Percentiles rank a stretch among this genome's conserved stretches.
phyloP scores from a whole-genome alignment of 2,888 invertebrate genomes.

The Drosophila colorata region DNA sequence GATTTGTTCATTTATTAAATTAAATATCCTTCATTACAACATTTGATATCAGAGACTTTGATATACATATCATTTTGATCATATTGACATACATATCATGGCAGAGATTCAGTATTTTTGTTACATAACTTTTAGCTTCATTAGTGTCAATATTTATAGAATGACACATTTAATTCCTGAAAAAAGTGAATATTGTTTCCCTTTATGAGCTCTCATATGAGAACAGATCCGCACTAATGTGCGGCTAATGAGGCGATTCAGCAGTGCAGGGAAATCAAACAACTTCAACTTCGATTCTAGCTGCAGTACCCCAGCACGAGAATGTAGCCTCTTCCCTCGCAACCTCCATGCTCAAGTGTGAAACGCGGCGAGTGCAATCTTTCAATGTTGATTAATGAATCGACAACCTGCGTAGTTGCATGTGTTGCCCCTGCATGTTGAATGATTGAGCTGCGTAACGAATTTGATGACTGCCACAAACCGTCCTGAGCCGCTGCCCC shows the following conservation, averaged over 20 bases:
- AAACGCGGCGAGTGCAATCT: constrained; percentile 51
- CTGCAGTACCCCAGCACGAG: background rate
- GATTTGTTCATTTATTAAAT: too few species aligned
- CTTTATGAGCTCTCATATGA: background rate
- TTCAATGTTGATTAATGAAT: constrained; percentile 77
- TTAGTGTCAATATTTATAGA: background rate
- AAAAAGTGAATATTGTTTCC: constrained; percentile 33
- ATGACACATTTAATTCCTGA: constrained; percentile 24
- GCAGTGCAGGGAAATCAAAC: constrained; percentile 32
- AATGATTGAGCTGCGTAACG: constrained; percentile 78
- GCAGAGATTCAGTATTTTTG: too few species aligned
- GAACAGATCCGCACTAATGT: constrained; percentile 35
- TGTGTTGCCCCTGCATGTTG: constrained; percentile 45
- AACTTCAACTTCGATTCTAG: constrained; percentile 10
- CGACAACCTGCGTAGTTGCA: constrained; percentile 39
- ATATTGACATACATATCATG: too few species aligned
- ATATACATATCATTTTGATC: too few species aligned
- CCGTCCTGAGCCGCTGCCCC: background rate
- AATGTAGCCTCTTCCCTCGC: background rate
- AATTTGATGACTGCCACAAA: constrained; percentile 49
- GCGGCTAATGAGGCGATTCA: constrained; percentile 62
- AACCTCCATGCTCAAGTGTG: constrained; percentile 35
- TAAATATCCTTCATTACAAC: too few species aligned
- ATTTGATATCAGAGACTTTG: too few species aligned
- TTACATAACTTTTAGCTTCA: too few species aligned